Conservation (phyloP, 2,113 vertebrate species). For the Gulo gulo region DNA sequence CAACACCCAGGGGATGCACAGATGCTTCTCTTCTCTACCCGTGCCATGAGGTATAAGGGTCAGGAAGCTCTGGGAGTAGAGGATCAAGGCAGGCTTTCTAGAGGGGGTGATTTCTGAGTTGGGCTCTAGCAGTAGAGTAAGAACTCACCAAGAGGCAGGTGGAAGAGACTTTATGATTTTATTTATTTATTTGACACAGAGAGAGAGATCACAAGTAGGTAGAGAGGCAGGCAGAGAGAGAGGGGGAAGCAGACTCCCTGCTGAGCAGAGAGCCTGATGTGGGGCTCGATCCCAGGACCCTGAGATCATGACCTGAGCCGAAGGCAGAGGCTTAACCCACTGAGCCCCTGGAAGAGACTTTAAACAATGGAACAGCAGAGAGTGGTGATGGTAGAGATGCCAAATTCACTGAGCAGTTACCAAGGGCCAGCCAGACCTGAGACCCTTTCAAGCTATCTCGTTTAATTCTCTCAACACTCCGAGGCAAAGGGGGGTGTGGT, state of each 20-base stretch:
- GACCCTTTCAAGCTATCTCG: not conserved
- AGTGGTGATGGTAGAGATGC: not conserved
- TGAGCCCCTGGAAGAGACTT: not conserved
- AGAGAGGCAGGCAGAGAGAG: too few relatives aligned
- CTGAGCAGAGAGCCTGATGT: too few relatives aligned
- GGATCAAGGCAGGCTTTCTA: not conserved
- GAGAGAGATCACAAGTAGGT: too few relatives aligned
- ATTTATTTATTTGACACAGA: too few relatives aligned
- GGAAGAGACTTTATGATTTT: not conserved
- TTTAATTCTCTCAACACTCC: not conserved
- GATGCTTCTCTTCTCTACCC: rapidly evolving
- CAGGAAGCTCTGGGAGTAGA: not conserved
- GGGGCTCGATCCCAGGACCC: too few relatives aligned
- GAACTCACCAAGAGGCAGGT: not conserved
- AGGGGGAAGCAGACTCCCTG: too few relatives aligned
- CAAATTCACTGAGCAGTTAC: not conserved
- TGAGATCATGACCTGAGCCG: too few relatives aligned
- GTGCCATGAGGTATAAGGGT: not conserved
- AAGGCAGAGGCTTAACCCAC: too few relatives aligned
- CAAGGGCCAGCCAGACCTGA: not conserved
- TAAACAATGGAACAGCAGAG: too few relatives aligned
- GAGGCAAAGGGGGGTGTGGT: not conserved
- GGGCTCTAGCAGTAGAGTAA: not conserved
- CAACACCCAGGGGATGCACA: not conserved
- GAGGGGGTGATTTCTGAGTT: not conserved